phyloP scores from a whole-genome alignment of 2,888 invertebrate genomes.

The Thumatha senex region DNA sequence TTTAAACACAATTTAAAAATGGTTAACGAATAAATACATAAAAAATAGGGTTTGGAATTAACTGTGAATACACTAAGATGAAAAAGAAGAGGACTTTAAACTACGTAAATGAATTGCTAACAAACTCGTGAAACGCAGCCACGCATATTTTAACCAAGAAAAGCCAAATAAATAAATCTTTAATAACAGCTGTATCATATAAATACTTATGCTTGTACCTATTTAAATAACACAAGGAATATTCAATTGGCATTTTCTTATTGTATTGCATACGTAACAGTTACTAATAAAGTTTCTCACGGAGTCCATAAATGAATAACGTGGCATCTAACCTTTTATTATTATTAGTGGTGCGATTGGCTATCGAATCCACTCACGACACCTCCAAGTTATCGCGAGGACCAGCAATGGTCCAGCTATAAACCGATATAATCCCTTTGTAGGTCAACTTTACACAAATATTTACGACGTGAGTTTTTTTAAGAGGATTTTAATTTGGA shows the following conservation, averaged over 20 bases:
- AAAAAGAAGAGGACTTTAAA: no score
- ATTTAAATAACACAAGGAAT: conserved; percentile 9
- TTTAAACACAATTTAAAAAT: no score
- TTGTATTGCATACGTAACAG: conserved; percentile 13
- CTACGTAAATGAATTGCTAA: not conserved
- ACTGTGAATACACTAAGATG: no score
- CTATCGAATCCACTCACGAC: conserved; percentile 52
- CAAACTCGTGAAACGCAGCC: conserved; percentile 3
- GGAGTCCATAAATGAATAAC: conserved; percentile 42
- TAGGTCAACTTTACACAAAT: conserved; percentile 25
- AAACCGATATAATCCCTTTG: conserved; percentile 43
- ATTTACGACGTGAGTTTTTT: conserved; percentile 22
- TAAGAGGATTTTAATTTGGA: conserved; percentile 45
- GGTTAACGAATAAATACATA: no score
- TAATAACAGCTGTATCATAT: conserved; percentile 5
- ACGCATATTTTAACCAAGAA: conserved; percentile 7
- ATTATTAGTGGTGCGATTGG: conserved; percentile 55
- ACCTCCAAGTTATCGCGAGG: conserved; percentile 52
- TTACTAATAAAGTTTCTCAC: conserved; percentile 47
- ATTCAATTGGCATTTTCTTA: conserved; percentile 18
- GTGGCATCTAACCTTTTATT: conserved; percentile 46
- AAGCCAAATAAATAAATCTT: no score
- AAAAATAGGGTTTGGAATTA: no score
- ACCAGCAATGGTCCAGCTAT: conserved; percentile 33
- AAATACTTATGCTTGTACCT: not conserved